Base-by-base conservation (phyloP, 2,113 vertebrate genomes). In the Cyprinodon variegatus region DNA sequence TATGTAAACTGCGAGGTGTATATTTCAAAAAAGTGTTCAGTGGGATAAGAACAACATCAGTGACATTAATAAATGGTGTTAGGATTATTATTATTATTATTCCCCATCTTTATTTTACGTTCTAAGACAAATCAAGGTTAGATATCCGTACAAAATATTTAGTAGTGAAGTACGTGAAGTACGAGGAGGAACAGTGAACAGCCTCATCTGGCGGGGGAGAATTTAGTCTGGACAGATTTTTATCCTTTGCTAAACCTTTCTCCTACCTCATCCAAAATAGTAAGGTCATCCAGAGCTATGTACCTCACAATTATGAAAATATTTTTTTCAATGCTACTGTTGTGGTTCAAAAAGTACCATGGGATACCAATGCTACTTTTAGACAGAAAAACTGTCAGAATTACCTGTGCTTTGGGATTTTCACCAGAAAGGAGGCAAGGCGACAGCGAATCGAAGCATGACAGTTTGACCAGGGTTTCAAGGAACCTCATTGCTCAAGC, bases 391-490 rank as follows among this genome's bases (percentile, higher is more conserved):
- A 69, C 68, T 83, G 82, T 87, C 84, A 84, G 62, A 72, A 73
- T 38, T 72, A 59, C 74, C 86, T 86, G 48, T 65, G 75, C 77
- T 81, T 85, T 61, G 13, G 78, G 79, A 83, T 90, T 83, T 85
- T 78, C 78, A 75, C 86, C 82, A 79, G 85, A 64, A 82, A 79
- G 82, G 77, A 81, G 64, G 40, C 66, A 20, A 37, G 59, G 78
- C 70, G 76, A 86, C 83, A 86, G 88, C 22, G 70, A 84, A 90
- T 88, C 48, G 84, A 84, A 88, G 82, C 84, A 69, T 83, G 86
- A 78, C 85, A 71, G 77, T 78, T 87, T 83, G 78, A 75, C 76
- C 69, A 40, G 43, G 77, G 65, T 77, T 81, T 84, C 81, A 81
- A 88, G 69, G 72, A 76, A 78, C 66, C 79, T 75, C 22, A 3